Conservation (phyloP, 2,113 vertebrate genomes). For the Potamarius usumacintae region DNA sequence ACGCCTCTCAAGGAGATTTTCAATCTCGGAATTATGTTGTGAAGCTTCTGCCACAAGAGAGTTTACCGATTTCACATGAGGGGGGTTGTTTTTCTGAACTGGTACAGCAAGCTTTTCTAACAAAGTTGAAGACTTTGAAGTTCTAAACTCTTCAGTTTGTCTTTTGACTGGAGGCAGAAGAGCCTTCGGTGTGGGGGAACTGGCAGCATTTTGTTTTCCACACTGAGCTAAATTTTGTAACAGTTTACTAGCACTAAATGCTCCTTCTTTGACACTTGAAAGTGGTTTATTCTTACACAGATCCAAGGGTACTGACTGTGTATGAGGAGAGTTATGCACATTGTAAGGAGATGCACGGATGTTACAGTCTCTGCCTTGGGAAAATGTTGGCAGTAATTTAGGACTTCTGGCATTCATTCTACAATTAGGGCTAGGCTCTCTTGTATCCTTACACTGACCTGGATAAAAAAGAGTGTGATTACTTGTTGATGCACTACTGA, state of each 20-base stretch:
- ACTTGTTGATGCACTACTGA: conserved; percentile 67
- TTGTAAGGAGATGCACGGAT: conserved; percentile 60
- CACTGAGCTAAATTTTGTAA: conserved; percentile 87
- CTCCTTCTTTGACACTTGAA: conserved; percentile 66
- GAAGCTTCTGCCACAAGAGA: conserved; percentile 61
- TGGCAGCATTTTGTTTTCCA: conserved; percentile 69
- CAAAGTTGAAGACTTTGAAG: conserved; percentile 74
- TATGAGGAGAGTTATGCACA: conserved; percentile 48
- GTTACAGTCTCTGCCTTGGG: conserved; percentile 71
- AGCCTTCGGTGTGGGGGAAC: conserved; percentile 46
- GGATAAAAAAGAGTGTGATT: conserved; percentile 73
- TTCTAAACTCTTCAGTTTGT: conserved; percentile 65
- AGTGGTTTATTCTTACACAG: conserved; percentile 69
- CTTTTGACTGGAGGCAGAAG: conserved; percentile 49
- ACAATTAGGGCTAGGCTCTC: conserved; percentile 70
- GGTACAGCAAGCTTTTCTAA: conserved; percentile 78
- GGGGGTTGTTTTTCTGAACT: conserved; percentile 69
- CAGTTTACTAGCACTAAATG: conserved; percentile 85
- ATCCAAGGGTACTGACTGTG: conserved; percentile 59
- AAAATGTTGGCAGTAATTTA: conserved; percentile 51
- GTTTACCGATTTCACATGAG: conserved; percentile 55
- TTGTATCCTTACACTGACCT: conserved; percentile 61
- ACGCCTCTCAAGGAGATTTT: conserved; percentile 85
- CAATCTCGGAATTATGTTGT: conserved; percentile 79
- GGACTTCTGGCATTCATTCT: conserved; percentile 65